A percentile compares a stretch with the other conserved stretches of the same genome.
phyloP scores from a whole-genome alignment of 1,140 invertebrate species.

The Pseudomyrmex concolor region DNA sequence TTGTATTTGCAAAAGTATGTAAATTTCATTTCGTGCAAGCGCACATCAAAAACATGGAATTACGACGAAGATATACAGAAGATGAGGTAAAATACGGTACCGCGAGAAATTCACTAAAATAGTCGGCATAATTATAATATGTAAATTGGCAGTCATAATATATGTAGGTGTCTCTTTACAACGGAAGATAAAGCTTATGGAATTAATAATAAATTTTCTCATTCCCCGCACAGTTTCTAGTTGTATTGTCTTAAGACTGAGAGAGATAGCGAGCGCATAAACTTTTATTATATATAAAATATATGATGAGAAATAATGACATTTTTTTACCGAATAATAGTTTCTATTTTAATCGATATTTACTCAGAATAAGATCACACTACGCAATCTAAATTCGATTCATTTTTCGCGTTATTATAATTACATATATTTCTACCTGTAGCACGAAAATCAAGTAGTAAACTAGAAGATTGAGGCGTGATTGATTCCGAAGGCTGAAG shows the following conservation, averaged over 20 bases:
- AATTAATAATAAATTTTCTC: conserved; percentile 4
- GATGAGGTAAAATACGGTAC: neutral
- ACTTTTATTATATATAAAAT: no score
- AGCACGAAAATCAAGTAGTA: neutral
- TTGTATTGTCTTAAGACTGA: no score
- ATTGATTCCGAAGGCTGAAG: neutral
- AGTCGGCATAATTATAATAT: neutral
- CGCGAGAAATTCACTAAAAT: neutral
- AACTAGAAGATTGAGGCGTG: neutral
- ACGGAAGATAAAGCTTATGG: neutral
- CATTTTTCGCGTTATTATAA: no score
- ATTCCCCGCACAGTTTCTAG: neutral
- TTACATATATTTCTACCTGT: neutral
- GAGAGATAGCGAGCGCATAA: no score
- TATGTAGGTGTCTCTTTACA: neutral
- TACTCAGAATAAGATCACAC: no score
- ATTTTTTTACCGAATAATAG: no score
- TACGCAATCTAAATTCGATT: no score
- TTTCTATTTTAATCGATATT: no score
- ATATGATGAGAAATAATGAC: no score
- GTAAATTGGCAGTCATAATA: neutral
- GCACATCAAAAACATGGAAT: neutral
- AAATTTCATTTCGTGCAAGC: conserved; percentile 41
- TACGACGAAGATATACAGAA: neutral
- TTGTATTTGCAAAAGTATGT: conserved; percentile 43